Evolutionary conservation across 2,113 vertebrate genomes (phyloP), one percentile per base, ranked within the genome.

Genomic region (Carassius gibelio): DNA sequence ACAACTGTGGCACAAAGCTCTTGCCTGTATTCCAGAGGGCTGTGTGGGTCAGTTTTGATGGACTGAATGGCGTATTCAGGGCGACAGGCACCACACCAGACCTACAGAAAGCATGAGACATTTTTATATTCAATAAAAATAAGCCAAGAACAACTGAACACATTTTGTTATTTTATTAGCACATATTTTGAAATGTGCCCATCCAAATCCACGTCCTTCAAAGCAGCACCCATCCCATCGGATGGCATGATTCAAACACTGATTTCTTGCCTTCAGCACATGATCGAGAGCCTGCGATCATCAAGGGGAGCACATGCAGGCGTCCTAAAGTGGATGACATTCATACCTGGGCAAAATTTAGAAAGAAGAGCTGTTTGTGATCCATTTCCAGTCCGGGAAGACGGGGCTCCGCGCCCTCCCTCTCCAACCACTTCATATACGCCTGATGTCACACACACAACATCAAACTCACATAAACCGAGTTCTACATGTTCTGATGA

Each of bases 81-180:
- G 82, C 97, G 95, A 93, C 98, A 99, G 89, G 97, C 96, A 3
- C 97, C 98, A 57, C 98, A 99, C 98, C 98, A 99, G 48, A 99
- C 97, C 94, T 95, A 13, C 9, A 81, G 42, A 75, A 50, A 64
- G 57, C 15, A 87, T 34, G 4, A 50, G 23, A 62, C n/a, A 21
- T 5, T 13, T 64, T 45, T 9, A 71, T 8, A 75, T 34, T 50
- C 14, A 68, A n/a, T 52, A 9, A 57, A 75, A 45, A 59, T 2
- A 81, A n/a, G 4, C 59, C 21, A 26, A 34, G 57, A 45, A 21
- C 19, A 66, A 4, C 15, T 36, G 4, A 3, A 59, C 15, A 55
- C 26, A 80, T 7, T 42, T 42, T 42, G 8, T 30, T 30, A 30
- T 30, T 30, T 30, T 42, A 42, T 42, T 8, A 42, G 6, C 38